phyloP scores from a whole-genome alignment of 1,140 invertebrate genomes.

The Drosophila nigrodunni region DNA sequence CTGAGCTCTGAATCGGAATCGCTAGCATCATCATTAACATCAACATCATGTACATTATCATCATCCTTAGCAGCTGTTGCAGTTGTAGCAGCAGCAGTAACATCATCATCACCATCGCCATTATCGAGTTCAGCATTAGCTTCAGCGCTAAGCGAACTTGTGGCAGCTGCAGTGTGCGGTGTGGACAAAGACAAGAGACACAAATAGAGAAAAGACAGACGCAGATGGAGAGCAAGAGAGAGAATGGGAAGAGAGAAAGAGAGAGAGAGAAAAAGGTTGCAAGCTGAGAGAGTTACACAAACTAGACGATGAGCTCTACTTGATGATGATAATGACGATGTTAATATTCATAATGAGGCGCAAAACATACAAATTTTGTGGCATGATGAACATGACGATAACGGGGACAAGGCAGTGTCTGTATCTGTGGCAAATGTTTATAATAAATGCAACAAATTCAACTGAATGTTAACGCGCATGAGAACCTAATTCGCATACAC shows the following conservation, averaged over 20 bases:
- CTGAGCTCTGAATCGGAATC: slow-evolving; percentile 83
- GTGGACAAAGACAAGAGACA: slow-evolving; percentile 75
- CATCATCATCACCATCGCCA: slow-evolving; percentile 18
- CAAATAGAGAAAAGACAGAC: slow-evolving; percentile 54
- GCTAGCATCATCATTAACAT: slow-evolving; percentile 56
- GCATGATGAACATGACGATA: slow-evolving; percentile 36
- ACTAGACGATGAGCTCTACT: slow-evolving; percentile 21
- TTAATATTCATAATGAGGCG: slow-evolving; percentile 41
- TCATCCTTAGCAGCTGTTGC: slow-evolving; percentile 31
- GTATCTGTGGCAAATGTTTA: slow-evolving; percentile 45
- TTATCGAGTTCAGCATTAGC: slow-evolving; percentile 28
- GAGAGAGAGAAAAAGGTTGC: slow-evolving; percentile 32
- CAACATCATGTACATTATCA: slow-evolving; percentile 37
- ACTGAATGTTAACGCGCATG: slow-evolving; percentile 75
- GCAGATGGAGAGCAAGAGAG: slow-evolving; percentile 14
- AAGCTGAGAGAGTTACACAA: slow-evolving; percentile 53
- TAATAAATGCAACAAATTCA: slow-evolving; percentile 65
- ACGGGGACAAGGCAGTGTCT: slow-evolving; percentile 47
- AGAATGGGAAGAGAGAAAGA: slow-evolving; percentile 32
- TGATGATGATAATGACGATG: slow-evolving; percentile 32
- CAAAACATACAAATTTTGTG: slow-evolving; percentile 14
- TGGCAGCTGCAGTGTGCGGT: slow-evolving; percentile 78
- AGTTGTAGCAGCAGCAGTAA: slow-evolving; percentile 6
- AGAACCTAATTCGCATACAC: slow-evolving; percentile 62
- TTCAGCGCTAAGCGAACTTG: slow-evolving; percentile 48